Percentiles rank a stretch among this genome's conserved stretches.
Evolutionary conservation across 2,888 invertebrate genomes (phyloP).

Genomic region (Ophion ventricosus): DNA sequence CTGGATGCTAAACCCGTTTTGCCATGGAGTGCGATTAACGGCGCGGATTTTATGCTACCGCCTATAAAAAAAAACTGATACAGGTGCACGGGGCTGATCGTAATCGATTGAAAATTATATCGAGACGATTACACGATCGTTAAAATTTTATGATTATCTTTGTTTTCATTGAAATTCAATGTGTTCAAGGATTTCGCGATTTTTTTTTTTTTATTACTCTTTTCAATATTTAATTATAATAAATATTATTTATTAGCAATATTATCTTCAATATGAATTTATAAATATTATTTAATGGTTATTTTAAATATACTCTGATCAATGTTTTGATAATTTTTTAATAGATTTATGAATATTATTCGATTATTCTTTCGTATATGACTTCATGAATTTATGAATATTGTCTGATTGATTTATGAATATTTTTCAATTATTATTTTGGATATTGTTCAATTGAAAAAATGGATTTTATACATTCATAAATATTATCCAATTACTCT

Average conservation of each 20-base stretch:
- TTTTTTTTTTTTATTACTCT: neutral
- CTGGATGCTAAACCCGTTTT: conserved; percentile 25
- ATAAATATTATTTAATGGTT: neutral
- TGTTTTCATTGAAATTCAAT: neutral
- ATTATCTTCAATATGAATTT: neutral
- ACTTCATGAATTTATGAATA: neutral
- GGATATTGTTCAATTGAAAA: too few relatives aligned
- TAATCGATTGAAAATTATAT: neutral
- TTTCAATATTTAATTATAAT: neutral
- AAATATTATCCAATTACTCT: neutral
- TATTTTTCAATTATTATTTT: neutral
- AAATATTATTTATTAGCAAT: neutral
- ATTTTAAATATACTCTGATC: neutral
- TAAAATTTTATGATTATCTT: neutral
- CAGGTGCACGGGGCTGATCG: neutral
- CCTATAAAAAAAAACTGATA: neutral
- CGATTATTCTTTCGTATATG: neutral
- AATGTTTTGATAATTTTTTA: too few relatives aligned
- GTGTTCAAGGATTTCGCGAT: neutral
- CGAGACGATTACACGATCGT: neutral
- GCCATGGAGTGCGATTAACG: neutral
- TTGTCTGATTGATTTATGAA: neutral
- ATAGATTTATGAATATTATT: too few relatives aligned
- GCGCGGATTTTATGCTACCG: neutral
- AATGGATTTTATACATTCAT: neutral